Conservation (phyloP, 2,113 vertebrate species). For the Psittacula cyanocephala region DNA sequence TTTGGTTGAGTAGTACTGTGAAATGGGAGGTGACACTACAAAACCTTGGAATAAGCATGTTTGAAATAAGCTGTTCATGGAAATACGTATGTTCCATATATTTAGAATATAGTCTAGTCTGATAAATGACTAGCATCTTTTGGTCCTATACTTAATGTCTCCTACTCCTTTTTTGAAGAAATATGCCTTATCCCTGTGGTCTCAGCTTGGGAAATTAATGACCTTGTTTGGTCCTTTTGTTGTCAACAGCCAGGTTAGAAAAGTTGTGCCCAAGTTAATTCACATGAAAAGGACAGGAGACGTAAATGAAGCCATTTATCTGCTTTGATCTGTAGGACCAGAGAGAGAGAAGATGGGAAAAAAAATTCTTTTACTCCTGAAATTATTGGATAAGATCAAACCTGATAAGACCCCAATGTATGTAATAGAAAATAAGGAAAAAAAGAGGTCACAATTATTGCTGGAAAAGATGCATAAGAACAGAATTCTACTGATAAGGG, state of each 20-base stretch:
- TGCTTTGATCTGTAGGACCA: not conserved
- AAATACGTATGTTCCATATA: not conserved
- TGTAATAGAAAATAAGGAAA: not conserved
- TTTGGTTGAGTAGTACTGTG: constrained; percentile 6
- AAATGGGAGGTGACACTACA: not conserved
- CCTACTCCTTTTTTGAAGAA: not conserved
- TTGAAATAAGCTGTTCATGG: not conserved
- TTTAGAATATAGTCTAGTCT: not conserved
- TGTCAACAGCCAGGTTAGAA: not conserved
- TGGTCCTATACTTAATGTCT: not conserved
- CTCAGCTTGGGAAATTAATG: not conserved
- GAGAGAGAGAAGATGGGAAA: not conserved
- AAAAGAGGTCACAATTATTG: not conserved
- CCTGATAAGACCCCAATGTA: rapidly evolving
- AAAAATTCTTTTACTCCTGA: not conserved
- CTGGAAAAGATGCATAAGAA: not conserved
- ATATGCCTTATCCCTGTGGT: not conserved
- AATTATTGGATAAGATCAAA: not conserved
- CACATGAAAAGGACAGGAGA: not conserved
- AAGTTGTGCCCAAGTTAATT: not conserved
- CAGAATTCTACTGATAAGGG: not conserved
- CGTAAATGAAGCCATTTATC: not conserved
- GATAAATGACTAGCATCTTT: not conserved
- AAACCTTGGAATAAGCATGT: not conserved
- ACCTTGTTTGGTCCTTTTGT: not conserved